These are phyloP conservation scores for Psophia crepitans DNA, from an alignment of 2,113 vertebrate genomes.

Conservation along the genomic window DNA sequence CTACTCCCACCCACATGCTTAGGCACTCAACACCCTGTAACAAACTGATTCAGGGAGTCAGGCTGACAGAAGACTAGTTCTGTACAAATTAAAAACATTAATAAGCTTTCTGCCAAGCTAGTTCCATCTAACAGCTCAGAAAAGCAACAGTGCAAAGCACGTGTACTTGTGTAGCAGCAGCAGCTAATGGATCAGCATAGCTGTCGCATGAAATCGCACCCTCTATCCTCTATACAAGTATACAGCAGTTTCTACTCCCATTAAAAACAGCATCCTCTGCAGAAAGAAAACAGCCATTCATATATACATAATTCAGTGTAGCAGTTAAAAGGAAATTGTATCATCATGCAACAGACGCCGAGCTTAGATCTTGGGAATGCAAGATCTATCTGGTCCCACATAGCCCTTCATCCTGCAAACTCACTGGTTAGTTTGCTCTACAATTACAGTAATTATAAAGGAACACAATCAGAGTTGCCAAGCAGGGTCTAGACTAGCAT, in stretches of 20 bases:
- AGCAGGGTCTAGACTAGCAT: neutral
- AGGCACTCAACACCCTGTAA: neutral
- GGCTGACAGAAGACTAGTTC: neutral
- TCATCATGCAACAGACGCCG: neutral
- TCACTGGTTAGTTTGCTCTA: neutral
- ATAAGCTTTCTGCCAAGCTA: neutral
- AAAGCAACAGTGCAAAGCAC: neutral
- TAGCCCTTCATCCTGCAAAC: neutral
- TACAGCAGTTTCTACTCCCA: neutral
- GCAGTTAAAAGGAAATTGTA: neutral
- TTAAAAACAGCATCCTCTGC: neutral
- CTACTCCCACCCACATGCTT: neutral
- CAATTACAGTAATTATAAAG: neutral
- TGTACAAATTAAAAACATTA: neutral
- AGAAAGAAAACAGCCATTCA: neutral
- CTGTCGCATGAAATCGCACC: neutral
- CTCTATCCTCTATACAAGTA: neutral
- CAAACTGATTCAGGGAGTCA: neutral
- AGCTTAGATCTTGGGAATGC: neutral
- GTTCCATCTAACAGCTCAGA: neutral
- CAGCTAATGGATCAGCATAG: neutral
- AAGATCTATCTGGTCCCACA: neutral
- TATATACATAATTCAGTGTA: neutral
- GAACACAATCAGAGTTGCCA: neutral
- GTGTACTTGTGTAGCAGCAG: neutral